Percentiles rank a stretch among this genome's conserved stretches.
These are phyloP conservation scores for Wiebesia pumilae DNA, from an alignment of 1,140 invertebrate species.

Conservation along the genomic window DNA sequence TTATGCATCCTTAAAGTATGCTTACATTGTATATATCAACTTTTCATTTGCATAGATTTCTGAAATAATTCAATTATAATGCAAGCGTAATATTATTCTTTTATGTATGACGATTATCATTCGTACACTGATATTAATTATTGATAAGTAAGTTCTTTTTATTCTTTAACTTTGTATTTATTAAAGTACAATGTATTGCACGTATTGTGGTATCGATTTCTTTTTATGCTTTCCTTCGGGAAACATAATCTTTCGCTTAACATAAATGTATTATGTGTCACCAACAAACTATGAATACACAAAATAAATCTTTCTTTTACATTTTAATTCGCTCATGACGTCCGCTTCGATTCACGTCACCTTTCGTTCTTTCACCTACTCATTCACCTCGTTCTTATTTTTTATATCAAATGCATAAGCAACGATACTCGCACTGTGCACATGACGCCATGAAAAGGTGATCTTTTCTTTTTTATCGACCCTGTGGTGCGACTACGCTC, in stretches of 20 bases:
- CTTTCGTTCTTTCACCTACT: not conserved
- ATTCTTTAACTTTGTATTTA: not conserved
- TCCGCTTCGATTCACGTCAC: not conserved
- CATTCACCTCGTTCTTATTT: not conserved
- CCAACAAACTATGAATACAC: not conserved
- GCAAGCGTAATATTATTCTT: too few species aligned
- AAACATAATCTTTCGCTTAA: not conserved
- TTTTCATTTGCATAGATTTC: not conserved
- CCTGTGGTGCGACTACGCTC: not conserved
- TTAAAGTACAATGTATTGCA: not conserved
- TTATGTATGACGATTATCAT: too few species aligned
- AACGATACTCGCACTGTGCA: constrained; percentile 1
- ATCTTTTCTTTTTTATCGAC: not conserved
- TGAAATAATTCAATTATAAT: not conserved
- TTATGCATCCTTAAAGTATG: not conserved
- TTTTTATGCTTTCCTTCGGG: not conserved
- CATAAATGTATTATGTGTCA: not conserved
- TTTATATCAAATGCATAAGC: not conserved
- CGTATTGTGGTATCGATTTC: not conserved
- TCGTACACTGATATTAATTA: too few species aligned
- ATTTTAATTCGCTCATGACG: too few species aligned
- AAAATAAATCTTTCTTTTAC: not conserved
- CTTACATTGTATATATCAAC: not conserved
- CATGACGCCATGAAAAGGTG: not conserved
- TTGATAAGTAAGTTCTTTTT: too few species aligned